These are phyloP conservation scores for Sorex fumeus DNA, from an alignment of 2,113 vertebrate species.

Conservation along the genomic window DNA sequence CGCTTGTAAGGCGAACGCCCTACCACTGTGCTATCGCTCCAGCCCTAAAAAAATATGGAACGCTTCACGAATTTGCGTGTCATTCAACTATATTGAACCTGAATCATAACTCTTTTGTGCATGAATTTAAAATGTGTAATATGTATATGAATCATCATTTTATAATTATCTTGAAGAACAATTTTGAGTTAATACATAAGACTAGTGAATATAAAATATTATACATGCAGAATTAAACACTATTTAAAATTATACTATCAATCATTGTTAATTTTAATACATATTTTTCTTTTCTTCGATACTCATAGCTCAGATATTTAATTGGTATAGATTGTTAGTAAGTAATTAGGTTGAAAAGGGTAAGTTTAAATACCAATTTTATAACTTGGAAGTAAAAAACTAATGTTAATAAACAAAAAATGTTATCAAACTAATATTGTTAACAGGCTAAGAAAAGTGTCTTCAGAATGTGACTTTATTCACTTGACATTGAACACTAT, in stretches of 20 bases:
- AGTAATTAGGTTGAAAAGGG: background rate
- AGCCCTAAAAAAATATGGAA: no score
- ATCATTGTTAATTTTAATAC: no score
- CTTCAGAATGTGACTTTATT: background rate
- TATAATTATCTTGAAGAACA: no score
- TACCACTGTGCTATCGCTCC: no score
- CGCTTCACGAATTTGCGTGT: no score
- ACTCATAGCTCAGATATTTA: background rate
- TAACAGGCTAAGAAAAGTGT: background rate
- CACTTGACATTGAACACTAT: background rate
- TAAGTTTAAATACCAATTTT: background rate
- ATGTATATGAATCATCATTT: background rate
- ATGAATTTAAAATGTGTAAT: background rate
- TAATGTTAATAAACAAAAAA: background rate
- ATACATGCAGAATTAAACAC: background rate
- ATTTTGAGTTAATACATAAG: no score
- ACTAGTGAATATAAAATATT: background rate
- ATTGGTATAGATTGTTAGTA: background rate
- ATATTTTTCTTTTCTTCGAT: no score
- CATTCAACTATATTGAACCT: background rate
- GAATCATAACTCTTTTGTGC: background rate
- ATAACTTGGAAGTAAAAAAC: conserved; percentile 4
- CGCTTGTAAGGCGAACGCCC: no score
- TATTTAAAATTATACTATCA: background rate
- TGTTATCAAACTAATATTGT: background rate